Evolutionary conservation across 2,888 invertebrate genomes (phyloP), one percentile per base, ranked within the genome.

Genomic region (Hydroisotoma schaefferi): DNA sequence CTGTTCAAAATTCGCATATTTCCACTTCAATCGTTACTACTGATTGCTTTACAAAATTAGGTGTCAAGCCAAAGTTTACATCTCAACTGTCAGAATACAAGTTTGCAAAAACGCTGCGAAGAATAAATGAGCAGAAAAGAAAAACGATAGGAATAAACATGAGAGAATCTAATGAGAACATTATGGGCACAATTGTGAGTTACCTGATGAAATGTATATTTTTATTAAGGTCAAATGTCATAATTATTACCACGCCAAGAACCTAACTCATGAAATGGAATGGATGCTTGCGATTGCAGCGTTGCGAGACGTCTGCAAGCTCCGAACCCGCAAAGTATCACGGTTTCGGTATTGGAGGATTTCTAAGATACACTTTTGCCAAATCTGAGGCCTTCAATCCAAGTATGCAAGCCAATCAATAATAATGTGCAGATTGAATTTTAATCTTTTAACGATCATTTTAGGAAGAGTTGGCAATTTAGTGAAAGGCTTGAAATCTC

Each of bases 81-180:
- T 65, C 65, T 0, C 68, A 68, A 29, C 33, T 68, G 27, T 49
- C 51, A 15, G 59, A 60, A 1, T 68, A 63, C 59, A 65, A 65
- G 33, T 63, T 59, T 53, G 55, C 59, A 3, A 55, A 58, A 33
- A 20, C 40, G 2, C 26, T 65, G n/a, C 48, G 58, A 44, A 29
- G 26, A 23, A 53, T 43, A 44, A n/a, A 52, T 15, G 44, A 20
- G 15, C 33, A 37, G 5, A 15, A 20, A 33, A 33, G 33, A 10
- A 33, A 33, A 12, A 20, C 20, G 6, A 10, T 10, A 2, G 1
- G 6, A 18, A 48, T n/a, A n/a, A n/a, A n/a, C n/a, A n/a, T n/a
- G n/a, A n/a, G n/a, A n/a, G n/a, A n/a, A n/a, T n/a, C n/a, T 23
- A 55, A 46, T 12, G 26, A 48, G 25, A 15, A 26, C 15, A 22